phyloP scores from a whole-genome alignment of 2,888 invertebrate genomes.

The Physocephala rufipes region DNA sequence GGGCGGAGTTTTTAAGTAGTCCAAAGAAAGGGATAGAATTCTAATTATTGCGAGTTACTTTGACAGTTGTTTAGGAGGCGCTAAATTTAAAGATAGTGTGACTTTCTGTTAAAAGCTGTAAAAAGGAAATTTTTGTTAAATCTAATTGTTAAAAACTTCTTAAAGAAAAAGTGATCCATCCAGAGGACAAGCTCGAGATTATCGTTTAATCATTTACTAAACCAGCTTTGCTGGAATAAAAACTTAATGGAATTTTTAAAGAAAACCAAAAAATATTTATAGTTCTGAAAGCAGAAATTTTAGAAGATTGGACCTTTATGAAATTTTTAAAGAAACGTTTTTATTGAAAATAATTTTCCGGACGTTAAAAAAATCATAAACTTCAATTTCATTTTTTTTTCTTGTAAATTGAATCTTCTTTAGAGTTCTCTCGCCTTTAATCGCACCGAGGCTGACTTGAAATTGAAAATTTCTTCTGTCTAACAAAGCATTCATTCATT shows the following conservation, averaged over 20 bases:
- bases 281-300: too few species aligned
- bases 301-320: too few species aligned
- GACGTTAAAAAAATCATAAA: too few species aligned
- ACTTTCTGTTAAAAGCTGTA: conserved; percentile 27
- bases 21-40: background rate
- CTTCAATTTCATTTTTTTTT: too few species aligned
- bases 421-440: too few species aligned
- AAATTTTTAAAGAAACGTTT: too few species aligned
- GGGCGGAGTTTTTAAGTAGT: background rate
- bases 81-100: conserved; percentile 28
- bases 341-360: too few species aligned
- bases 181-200: background rate
- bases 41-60: background rate
- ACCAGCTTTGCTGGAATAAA: too few species aligned
- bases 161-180: background rate
- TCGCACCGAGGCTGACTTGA: background rate
- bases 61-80: background rate
- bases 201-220: background rate
- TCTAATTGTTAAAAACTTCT: too few species aligned
- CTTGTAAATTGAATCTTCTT: too few species aligned
- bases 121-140: background rate
- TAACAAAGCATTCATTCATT: conserved; percentile 5
- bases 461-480: background rate
- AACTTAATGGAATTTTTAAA: too few species aligned
- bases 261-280: too few species aligned